phyloP scores from a whole-genome alignment of 2,797 vertebrate species.

The Macroramphosus scolopax region DNA sequence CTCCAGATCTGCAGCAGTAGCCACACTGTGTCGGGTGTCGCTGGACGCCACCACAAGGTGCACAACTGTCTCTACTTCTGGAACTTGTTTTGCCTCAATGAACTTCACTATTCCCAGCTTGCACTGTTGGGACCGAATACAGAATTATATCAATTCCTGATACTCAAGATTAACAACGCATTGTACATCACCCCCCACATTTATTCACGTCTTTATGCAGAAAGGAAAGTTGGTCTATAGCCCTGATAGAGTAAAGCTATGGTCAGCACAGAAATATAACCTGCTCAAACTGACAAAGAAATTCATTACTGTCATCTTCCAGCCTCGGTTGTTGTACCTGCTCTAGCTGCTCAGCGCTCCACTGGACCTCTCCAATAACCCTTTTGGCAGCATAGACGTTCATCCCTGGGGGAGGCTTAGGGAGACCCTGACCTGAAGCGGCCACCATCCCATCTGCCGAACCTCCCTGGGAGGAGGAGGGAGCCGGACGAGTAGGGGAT shows the following conservation, averaged over 20 bases:
- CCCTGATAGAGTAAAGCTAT: too few relatives aligned
- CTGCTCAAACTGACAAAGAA: not conserved
- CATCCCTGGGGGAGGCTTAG: slow-evolving; percentile 96
- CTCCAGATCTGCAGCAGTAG: slow-evolving; percentile 95
- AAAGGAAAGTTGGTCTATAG: too few relatives aligned
- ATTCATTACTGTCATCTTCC: not conserved
- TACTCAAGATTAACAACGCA: not conserved
- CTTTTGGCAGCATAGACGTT: slow-evolving; percentile 96
- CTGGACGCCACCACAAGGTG: slow-evolving; percentile 96
- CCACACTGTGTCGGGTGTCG: slow-evolving; percentile 94
- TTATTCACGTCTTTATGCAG: too few relatives aligned
- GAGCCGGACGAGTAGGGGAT: slow-evolving; percentile 87
- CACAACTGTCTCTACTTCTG: slow-evolving; percentile 93
- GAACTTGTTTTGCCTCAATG: slow-evolving; percentile 94
- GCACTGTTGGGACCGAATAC: slow-evolving; percentile 77
- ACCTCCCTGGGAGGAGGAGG: slow-evolving; percentile 82
- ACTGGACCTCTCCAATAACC: slow-evolving; percentile 93
- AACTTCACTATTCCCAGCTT: slow-evolving; percentile 98
- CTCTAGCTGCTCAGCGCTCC: slow-evolving; percentile 94
- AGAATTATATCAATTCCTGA: not conserved
- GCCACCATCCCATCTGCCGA: slow-evolving; percentile 71
- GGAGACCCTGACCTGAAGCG: slow-evolving; percentile 79
- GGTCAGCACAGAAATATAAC: too few relatives aligned
- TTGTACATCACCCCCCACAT: too few relatives aligned
- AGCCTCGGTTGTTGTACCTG: slow-evolving; percentile 78